Evolutionary conservation across 2,113 vertebrate species (phyloP).

Genomic region (Hippocampus zosterae): DNA sequence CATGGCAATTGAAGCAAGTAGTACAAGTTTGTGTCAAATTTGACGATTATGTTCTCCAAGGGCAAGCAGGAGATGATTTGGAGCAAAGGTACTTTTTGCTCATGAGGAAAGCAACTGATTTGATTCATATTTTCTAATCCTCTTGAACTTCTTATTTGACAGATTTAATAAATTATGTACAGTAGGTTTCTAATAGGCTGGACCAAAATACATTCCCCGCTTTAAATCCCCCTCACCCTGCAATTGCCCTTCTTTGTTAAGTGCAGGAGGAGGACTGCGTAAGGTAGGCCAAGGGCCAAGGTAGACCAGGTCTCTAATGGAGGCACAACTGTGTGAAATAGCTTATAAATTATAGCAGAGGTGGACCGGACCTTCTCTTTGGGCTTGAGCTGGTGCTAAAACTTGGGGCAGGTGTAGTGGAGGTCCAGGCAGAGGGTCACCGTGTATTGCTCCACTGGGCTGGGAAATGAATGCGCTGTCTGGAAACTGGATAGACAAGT

Average conservation of each 20-base stretch:
- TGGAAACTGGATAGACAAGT: conserved; percentile 64
- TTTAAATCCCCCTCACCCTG: conserved; percentile 17
- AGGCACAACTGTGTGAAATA: conserved; percentile 70
- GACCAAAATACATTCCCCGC: conserved; percentile 2
- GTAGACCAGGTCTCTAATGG: conserved; percentile 60
- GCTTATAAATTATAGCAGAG: conserved; percentile 67
- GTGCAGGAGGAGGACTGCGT: conserved; percentile 57
- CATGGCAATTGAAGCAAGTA: neutral
- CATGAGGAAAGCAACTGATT: conserved; percentile 12
- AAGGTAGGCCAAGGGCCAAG: conserved; percentile 67
- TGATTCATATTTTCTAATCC: conserved; percentile 24
- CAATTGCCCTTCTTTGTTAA: conserved; percentile 48
- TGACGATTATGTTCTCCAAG: conserved; percentile 12
- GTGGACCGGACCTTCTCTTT: conserved; percentile 42
- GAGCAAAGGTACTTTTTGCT: conserved; percentile 11
- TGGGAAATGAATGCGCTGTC: conserved; percentile 70
- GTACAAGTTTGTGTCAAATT: conserved; percentile 2
- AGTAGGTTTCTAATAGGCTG: neutral
- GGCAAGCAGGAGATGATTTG: neutral
- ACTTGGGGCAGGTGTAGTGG: conserved; percentile 46
- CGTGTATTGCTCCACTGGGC: conserved; percentile 70
- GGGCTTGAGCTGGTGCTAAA: conserved; percentile 40
- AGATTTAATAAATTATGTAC: neutral
- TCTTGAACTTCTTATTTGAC: conserved; percentile 14
- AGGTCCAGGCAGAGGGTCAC: conserved; percentile 67